Conservation (phyloP, 2,888 invertebrate species). For the Scaptomyza tumidula region DNA sequence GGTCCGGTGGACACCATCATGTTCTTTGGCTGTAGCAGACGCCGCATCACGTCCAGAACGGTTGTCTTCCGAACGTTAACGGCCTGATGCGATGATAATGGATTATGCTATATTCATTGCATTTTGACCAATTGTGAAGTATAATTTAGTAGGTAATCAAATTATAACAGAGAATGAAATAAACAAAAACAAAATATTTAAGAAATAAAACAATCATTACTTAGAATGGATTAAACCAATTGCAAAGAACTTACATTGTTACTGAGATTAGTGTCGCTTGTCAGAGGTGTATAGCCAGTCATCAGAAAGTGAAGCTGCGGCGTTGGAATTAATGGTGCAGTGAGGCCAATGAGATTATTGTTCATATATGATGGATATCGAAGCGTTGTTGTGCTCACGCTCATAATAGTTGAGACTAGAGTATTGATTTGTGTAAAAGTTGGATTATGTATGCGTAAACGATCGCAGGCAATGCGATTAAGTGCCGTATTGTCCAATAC, state of each 20-base stretch:
- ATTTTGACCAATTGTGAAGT: not conserved
- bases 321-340: constrained; percentile 98
- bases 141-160: not conserved
- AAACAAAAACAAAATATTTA: not conserved
- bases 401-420: constrained; percentile 99
- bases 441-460: constrained; percentile 97
- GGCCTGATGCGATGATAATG: constrained; percentile 61
- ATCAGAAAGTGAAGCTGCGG: constrained; percentile 99
- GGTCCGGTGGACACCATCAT: constrained; percentile 99
- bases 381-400: constrained; percentile 96
- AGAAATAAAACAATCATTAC: not conserved
- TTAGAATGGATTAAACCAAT: not conserved
- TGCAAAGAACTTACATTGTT: constrained; percentile 34
- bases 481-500: constrained; percentile 99
- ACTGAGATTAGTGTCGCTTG: constrained; percentile 91
- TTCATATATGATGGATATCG: constrained; percentile 99
- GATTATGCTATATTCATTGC: constrained; percentile 23
- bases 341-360: constrained; percentile 97
- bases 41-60: constrained; percentile 98
- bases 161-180: not conserved
- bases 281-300: constrained; percentile 98
- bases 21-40: constrained; percentile 98
- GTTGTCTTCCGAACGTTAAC: constrained; percentile 96
- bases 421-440: constrained; percentile 99
- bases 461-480: constrained; percentile 96